Evolutionary conservation across 2,888 invertebrate species (phyloP).

Genomic region (Cerastis leucographa): DNA sequence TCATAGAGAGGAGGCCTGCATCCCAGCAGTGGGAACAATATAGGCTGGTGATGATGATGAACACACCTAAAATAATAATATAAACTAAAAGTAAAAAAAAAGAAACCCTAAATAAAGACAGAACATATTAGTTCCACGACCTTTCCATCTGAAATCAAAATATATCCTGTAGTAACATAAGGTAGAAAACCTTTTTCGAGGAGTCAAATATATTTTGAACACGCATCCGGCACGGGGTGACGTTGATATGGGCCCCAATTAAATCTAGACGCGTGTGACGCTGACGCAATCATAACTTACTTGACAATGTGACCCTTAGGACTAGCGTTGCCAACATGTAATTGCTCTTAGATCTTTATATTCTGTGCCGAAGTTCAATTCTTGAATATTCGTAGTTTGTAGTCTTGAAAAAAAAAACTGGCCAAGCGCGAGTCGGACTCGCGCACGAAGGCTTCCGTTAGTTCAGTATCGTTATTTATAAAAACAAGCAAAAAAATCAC

Average conservation of each 20-base stretch:
- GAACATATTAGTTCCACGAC: slow-evolving; percentile 5
- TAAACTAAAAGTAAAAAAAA: too few species aligned
- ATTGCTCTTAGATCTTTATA: background rate
- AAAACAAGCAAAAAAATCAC: too few species aligned
- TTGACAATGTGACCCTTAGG: slow-evolving; percentile 35
- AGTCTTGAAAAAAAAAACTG: too few species aligned
- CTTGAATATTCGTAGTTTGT: background rate
- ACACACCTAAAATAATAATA: too few species aligned
- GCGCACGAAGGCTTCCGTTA: too few species aligned
- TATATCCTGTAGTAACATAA: slow-evolving; percentile 9
- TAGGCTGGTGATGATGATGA: too few species aligned
- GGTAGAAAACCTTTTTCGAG: slow-evolving; percentile 53
- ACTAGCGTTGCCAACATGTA: background rate
- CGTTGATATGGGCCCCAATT: slow-evolving; percentile 68
- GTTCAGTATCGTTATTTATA: too few species aligned
- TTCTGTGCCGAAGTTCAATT: background rate
- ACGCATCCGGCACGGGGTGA: slow-evolving; percentile 55
- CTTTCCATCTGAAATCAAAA: slow-evolving; percentile 1
- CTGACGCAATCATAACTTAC: slow-evolving; percentile 65
- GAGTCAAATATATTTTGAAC: slow-evolving; percentile 65
- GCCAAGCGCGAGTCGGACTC: too few species aligned
- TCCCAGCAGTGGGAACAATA: too few species aligned
- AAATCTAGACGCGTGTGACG: slow-evolving; percentile 57
- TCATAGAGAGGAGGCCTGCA: too few species aligned
- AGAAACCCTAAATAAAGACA: too few species aligned